phyloP scores from a whole-genome alignment of 2,797 vertebrate genomes.

The Xerus rutilus region DNA sequence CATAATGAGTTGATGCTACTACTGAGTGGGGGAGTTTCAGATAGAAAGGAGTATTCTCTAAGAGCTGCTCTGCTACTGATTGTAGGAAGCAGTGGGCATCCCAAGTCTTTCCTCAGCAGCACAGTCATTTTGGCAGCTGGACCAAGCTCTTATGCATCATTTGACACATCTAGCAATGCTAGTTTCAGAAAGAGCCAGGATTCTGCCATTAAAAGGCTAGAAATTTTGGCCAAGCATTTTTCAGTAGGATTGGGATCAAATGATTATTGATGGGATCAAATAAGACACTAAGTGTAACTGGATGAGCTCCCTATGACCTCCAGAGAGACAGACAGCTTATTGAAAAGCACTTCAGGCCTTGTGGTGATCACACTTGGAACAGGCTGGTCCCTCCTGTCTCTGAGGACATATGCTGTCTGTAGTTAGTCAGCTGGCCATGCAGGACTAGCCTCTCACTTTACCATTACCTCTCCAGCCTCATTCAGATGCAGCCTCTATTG shows the following conservation, averaged over 20 bases:
- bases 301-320: slow-evolving; percentile 80
- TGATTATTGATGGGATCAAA: slow-evolving; percentile 81
- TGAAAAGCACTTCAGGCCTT: slow-evolving; percentile 78
- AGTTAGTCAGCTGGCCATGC: slow-evolving; percentile 43
- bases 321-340: slow-evolving; percentile 67
- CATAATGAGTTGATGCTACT: slow-evolving; percentile 49
- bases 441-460: slow-evolving; percentile 22
- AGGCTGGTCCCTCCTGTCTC: slow-evolving; percentile 51
- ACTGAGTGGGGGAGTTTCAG: neutral
- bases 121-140: slow-evolving; percentile 73
- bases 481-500: neutral
- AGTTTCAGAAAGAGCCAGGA: slow-evolving; percentile 80
- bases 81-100: slow-evolving; percentile 32
- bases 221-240: slow-evolving; percentile 81
- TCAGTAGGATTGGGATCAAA: slow-evolving; percentile 74
- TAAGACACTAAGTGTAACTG: slow-evolving; percentile 82
- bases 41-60: neutral
- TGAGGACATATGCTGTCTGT: slow-evolving; percentile 54
- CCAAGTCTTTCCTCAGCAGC: slow-evolving; percentile 17
- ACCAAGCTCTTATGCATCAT: slow-evolving; percentile 73
- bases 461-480: neutral
- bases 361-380: slow-evolving; percentile 71
- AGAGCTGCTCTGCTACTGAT: neutral
- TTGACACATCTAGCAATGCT: slow-evolving; percentile 74
- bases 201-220: slow-evolving; percentile 80